Evolutionary conservation across 2,797 vertebrate species (phyloP).

Genomic region (Lepidocolaptes lacrymiger): DNA sequence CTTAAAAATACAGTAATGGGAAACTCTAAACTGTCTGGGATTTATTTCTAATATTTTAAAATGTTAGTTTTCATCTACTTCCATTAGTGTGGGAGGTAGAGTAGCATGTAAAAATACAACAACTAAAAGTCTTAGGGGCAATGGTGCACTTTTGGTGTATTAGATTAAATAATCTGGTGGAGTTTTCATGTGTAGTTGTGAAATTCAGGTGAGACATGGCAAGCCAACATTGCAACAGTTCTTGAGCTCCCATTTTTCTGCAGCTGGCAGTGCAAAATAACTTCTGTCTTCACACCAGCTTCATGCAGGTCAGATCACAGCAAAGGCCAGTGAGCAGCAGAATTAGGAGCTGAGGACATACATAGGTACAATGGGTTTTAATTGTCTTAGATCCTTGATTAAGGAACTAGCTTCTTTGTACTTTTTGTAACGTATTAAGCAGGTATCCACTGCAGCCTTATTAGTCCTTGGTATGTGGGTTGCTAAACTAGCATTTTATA

Average conservation of each 20-base stretch:
- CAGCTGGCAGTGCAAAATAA: not conserved
- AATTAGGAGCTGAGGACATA: not conserved
- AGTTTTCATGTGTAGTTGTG: not conserved
- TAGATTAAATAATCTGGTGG: not conserved
- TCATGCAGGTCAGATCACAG: not conserved
- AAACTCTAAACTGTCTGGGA: not conserved
- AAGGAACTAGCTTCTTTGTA: not conserved
- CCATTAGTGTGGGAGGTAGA: not conserved
- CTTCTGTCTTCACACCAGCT: not conserved
- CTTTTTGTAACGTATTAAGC: not conserved
- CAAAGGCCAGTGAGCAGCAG: not conserved
- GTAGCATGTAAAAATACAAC: not conserved
- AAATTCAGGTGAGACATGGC: not conserved
- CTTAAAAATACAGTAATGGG: not conserved
- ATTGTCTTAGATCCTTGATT: not conserved
- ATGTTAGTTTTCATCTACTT: not conserved
- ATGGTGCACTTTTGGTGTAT: fast-evolving
- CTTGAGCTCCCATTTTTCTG: not conserved
- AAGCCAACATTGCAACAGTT: not conserved
- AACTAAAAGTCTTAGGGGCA: not conserved
- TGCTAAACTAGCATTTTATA: not conserved
- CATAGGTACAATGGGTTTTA: not conserved
- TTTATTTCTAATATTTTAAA: not conserved
- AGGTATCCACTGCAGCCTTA: not conserved
- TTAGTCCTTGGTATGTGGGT: not conserved